Evolutionary conservation across 2,888 invertebrate species (phyloP).

Genomic region (Cephalotes varians): DNA sequence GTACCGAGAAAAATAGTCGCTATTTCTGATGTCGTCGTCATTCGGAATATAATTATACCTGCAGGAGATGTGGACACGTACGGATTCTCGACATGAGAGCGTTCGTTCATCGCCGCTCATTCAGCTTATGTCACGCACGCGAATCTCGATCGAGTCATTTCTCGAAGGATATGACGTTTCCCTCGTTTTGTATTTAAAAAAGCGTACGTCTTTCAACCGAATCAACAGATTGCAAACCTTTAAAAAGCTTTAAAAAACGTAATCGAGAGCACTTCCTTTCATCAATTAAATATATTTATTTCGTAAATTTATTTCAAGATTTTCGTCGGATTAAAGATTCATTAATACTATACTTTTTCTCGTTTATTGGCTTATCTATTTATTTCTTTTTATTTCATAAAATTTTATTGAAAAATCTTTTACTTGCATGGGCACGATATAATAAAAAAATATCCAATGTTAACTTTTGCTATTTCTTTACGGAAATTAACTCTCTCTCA

Average conservation of each 20-base stretch:
- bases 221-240: too few species aligned
- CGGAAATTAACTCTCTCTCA: neutral
- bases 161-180: neutral
- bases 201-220: neutral
- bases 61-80: conserved; percentile 28
- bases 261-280: neutral
- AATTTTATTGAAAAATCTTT: neutral
- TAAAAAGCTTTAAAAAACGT: neutral
- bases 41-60: conserved; percentile 51
- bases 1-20: conserved; percentile 43
- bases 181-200: neutral
- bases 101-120: conserved; percentile 39
- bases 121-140: conserved; percentile 35
- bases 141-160: neutral
- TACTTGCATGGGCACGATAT: neutral
- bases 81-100: conserved; percentile 37
- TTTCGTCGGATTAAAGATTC: too few species aligned
- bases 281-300: too few species aligned
- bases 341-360: too few species aligned
- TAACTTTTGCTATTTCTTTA: neutral
- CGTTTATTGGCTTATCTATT: too few species aligned
- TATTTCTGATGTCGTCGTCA: conserved; percentile 51
- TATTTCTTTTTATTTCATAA: too few species aligned
- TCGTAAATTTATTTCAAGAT: too few species aligned
- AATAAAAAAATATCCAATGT: neutral